Percentiles rank a stretch among this genome's conserved stretches.
Evolutionary conservation across 1,140 invertebrate genomes (phyloP).

Genomic region (Trichonephila clavata): DNA sequence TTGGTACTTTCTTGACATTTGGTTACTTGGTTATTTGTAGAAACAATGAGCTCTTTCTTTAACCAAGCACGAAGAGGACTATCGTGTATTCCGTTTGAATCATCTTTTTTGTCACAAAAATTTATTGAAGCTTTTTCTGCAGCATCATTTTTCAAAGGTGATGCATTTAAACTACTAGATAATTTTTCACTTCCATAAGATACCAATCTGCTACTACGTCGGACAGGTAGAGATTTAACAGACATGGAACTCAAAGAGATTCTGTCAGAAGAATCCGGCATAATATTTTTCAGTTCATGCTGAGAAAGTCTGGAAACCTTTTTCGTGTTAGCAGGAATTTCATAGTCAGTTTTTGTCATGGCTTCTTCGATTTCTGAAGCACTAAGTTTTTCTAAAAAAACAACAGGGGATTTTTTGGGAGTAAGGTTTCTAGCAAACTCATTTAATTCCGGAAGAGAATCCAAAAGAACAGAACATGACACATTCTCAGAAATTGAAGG

Average conservation of each 20-base stretch:
- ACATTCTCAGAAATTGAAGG: background rate
- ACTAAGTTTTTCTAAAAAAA: background rate
- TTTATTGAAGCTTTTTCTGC: background rate
- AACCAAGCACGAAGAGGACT: slow-evolving; percentile 56
- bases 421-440: background rate
- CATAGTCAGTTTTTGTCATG: background rate
- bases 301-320: background rate
- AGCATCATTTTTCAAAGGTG: background rate
- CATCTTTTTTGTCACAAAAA: background rate
- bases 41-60: slow-evolving; percentile 33
- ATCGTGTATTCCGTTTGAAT: background rate
- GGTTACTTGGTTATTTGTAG: slow-evolving; percentile 45
- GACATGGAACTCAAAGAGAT: background rate
- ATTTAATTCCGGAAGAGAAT: background rate
- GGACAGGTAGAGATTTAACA: background rate
- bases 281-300: background rate
- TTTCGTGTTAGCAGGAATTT: background rate
- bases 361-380: background rate
- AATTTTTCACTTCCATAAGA: background rate
- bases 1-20: slow-evolving; percentile 10
- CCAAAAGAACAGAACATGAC: background rate
- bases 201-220: background rate
- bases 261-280: background rate
- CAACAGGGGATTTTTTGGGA: background rate
- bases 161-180: background rate